These are phyloP conservation scores for Euplagia quadripunctaria DNA, from an alignment of 2,888 invertebrate genomes.

Conservation along the genomic window DNA sequence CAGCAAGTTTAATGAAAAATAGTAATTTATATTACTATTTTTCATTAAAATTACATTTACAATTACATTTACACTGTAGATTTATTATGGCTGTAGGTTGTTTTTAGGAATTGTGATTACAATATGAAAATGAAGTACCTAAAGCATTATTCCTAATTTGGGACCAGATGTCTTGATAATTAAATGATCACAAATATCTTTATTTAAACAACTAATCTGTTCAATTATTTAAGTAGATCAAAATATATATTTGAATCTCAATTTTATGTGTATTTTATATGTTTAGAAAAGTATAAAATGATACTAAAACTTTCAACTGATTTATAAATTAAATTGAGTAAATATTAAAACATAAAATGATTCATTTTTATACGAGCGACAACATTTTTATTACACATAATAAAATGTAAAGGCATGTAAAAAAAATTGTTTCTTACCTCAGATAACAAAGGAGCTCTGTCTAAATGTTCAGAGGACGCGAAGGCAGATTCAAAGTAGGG, in stretches of 20 bases:
- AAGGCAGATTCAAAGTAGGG: constrained; percentile 80
- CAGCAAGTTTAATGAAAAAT: too few relatives aligned
- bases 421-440: constrained; percentile 67
- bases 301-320: background rate
- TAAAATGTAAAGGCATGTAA: constrained; percentile 10
- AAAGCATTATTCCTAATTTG: too few relatives aligned
- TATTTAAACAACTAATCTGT: background rate
- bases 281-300: background rate
- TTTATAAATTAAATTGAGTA: background rate
- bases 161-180: background rate
- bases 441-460: constrained; percentile 80
- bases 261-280: background rate
- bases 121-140: background rate
- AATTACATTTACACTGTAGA: too few relatives aligned
- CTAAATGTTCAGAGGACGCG: constrained; percentile 81
- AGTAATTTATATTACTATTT: too few relatives aligned
- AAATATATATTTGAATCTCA: background rate
- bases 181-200: background rate
- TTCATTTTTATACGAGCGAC: background rate
- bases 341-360: background rate
- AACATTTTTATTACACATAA: constrained; percentile 10
- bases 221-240: background rate
- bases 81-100: background rate
- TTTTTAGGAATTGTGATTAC: background rate
- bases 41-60: too few relatives aligned